These are phyloP conservation scores for Amazona ochrocephala DNA, from an alignment of 2,797 vertebrate species.

Conservation along the genomic window DNA sequence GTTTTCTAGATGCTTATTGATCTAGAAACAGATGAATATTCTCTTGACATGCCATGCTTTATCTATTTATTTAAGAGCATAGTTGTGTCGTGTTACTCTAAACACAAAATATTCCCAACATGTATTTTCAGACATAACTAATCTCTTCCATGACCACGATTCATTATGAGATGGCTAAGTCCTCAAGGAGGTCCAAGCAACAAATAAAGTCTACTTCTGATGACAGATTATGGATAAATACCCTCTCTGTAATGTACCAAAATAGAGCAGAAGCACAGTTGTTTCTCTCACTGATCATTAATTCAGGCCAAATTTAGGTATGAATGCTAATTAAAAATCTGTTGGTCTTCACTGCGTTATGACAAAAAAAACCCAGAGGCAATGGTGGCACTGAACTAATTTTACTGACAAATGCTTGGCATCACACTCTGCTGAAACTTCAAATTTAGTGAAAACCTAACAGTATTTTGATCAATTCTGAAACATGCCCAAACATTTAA, in stretches of 20 bases:
- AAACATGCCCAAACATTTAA: constrained; percentile 63
- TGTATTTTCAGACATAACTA: not conserved
- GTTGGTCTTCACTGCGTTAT: constrained; percentile 29
- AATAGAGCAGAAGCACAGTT: constrained; percentile 18
- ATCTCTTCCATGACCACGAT: not conserved
- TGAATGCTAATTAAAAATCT: constrained; percentile 63
- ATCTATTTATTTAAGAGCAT: not conserved
- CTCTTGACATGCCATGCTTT: not conserved
- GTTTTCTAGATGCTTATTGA: not conserved
- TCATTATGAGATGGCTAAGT: not conserved
- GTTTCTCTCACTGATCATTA: constrained; percentile 55
- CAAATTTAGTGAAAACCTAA: constrained; percentile 59
- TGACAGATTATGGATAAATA: not conserved
- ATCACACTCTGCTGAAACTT: constrained; percentile 60
- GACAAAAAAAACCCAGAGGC: constrained; percentile 20
- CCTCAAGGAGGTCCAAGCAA: not conserved
- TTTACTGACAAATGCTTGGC: constrained; percentile 69
- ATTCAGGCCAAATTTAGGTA: constrained; percentile 39
- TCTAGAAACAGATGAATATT: not conserved
- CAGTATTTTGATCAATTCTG: constrained; percentile 67
- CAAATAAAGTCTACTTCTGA: not conserved
- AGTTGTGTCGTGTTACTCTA: not conserved
- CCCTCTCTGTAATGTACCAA: not conserved
- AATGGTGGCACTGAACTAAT: constrained; percentile 51
- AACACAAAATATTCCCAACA: not conserved